phyloP scores from a whole-genome alignment of 2,797 vertebrate species.

The Numenius phaeopus region DNA sequence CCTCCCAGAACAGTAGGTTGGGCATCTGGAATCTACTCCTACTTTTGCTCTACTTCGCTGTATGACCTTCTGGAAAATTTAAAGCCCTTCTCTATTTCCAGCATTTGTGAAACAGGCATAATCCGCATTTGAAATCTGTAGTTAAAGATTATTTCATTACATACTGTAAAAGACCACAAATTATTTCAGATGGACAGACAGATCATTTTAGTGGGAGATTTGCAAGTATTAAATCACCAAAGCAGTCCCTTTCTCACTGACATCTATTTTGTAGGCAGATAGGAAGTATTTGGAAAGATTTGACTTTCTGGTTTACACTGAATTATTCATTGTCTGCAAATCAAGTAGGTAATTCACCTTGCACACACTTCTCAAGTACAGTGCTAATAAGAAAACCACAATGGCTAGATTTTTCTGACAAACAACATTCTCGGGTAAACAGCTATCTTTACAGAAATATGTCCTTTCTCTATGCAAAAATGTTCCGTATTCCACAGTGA shows the following conservation, averaged over 20 bases:
- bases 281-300: neutral
- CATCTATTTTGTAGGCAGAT: neutral
- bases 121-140: neutral
- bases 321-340: slow-evolving; percentile 32
- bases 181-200: neutral
- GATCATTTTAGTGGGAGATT: neutral
- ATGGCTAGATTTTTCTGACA: neutral
- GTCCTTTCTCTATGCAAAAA: neutral
- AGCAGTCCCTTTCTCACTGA: neutral
- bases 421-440: neutral
- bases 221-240: neutral
- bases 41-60: neutral
- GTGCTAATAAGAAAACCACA: neutral
- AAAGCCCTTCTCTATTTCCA: neutral
- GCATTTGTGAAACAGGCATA: neutral
- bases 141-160: neutral
- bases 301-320: neutral
- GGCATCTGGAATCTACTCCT: neutral
- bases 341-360: slow-evolving; percentile 12
- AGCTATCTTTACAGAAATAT: neutral
- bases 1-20: neutral
- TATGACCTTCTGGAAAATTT: neutral
- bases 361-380: neutral
- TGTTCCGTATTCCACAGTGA: neutral
- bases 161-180: neutral